Base-by-base conservation (phyloP, 2,888 invertebrate genomes). In the Peribatodes rhomboidaria region DNA sequence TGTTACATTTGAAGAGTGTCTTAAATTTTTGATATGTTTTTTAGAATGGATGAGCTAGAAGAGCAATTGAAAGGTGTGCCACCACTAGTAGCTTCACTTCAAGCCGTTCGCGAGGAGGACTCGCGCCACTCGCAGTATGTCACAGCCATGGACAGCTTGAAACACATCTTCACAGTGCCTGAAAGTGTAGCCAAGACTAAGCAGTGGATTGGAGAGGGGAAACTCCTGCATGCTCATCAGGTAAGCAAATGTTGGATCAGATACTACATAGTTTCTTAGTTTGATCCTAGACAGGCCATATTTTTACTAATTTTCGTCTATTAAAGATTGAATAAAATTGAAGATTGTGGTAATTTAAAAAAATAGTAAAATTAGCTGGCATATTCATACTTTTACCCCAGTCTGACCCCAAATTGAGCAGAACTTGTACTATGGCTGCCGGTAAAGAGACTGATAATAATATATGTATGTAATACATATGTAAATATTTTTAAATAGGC, bases 81-180 rank as follows among this genome's bases (percentile, higher is more conserved):
- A 0, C 95, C 96, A 8, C 92, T 99, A 6, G 97, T 96, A 65
- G 95, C 96, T 35, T 96, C 97, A 42, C 90, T 99, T 33, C 96
- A 97, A 82, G 95, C 96, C 47, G 97, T 99, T 0, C 94, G 98
- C 27, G 97, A 98, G 71, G 99, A 99, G 87, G 99, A 99, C 83
- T 97, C 97, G 74, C 95, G 97, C 18, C 98, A 99, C 88, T 99
- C 99, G 0, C 99, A 99, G 84, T 98, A 99, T 88, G 98, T 98
- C 1, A 99, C 99, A 0, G 99, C 99, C 0, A 98, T 98, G 94
- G 99, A 99, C 83, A 99, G 99, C 84, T 93, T 99, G 31, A 99
- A 99, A 85, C 99, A 99, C 82, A 99, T 99, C 70, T 99, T 99
- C 80, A 99, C 98, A 47, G 98, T 99, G 0, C 99, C 98, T 10